phyloP scores from a whole-genome alignment of 1,140 invertebrate species.

The Parasteatoda tepidariorum region DNA sequence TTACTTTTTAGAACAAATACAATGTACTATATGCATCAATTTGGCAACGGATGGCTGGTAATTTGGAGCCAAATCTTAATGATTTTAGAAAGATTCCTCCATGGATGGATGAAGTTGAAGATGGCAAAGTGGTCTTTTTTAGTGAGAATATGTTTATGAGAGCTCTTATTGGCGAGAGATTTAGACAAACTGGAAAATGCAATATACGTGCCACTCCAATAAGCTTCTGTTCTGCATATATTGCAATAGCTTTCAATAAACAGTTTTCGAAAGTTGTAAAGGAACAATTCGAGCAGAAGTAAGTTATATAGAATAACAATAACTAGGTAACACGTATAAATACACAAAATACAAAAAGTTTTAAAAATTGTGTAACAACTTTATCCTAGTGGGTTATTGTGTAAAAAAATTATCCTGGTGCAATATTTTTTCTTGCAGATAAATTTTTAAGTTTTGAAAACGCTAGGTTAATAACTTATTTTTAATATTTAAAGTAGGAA shows the following conservation, averaged over 20 bases:
- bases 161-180: conserved; percentile 2
- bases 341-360: too few species aligned
- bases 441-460: too few species aligned
- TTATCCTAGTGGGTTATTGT: too few species aligned
- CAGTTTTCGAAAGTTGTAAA: neutral
- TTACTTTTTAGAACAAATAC: neutral
- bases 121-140: conserved; percentile 12
- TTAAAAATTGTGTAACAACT: too few species aligned
- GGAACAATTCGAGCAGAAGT: neutral
- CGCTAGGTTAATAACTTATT: too few species aligned
- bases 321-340: too few species aligned
- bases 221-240: neutral
- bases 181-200: conserved; percentile 25
- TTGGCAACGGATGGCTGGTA: neutral
- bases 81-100: neutral
- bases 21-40: neutral
- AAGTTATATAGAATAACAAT: too few species aligned
- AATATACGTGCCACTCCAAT: neutral
- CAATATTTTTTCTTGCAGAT: too few species aligned
- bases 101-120: neutral
- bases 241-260: conserved; percentile 12
- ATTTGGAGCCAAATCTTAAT: neutral
- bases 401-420: too few species aligned
- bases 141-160: neutral
- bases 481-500: too few species aligned